Evolutionary conservation across 2,113 vertebrate genomes (phyloP).

Genomic region (Mirounga angustirostris): DNA sequence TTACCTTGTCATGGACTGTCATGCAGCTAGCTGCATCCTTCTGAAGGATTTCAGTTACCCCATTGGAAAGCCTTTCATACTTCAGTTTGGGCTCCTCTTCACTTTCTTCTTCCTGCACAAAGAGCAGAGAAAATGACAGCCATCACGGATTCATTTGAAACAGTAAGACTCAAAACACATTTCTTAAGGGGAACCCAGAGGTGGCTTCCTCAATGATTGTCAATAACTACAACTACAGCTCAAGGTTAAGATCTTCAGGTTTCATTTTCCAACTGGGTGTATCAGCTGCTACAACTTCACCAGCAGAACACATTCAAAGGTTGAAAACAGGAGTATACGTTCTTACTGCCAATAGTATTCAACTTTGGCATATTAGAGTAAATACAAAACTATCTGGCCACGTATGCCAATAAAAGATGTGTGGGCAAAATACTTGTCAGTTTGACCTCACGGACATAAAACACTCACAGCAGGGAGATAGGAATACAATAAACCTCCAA

Average conservation of each 20-base stretch:
- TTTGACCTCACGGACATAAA: background rate
- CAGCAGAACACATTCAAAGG: constrained; percentile 2
- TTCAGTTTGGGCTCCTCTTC: constrained; percentile 99
- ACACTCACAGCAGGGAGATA: background rate
- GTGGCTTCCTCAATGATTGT: background rate
- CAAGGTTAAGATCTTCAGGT: background rate
- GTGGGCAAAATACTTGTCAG: background rate
- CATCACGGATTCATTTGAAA: background rate
- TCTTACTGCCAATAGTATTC: background rate
- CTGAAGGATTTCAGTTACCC: constrained; percentile 97
- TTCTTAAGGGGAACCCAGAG: background rate
- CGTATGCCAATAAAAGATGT: background rate
- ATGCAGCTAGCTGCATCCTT: constrained; percentile 98
- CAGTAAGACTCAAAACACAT: constrained; percentile 20
- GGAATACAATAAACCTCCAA: background rate
- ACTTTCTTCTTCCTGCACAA: constrained; percentile 95
- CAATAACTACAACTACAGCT: background rate
- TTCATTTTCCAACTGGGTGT: constrained; percentile 16
- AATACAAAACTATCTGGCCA: background rate
- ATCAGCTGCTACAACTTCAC: background rate
- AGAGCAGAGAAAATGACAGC: background rate
- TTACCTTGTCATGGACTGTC: constrained; percentile 99
- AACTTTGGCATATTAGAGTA: background rate
- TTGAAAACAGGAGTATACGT: background rate
- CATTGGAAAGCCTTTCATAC: constrained; percentile 97